phyloP scores from a whole-genome alignment of 2,113 vertebrate species.

The Myotis yumanensis region DNA sequence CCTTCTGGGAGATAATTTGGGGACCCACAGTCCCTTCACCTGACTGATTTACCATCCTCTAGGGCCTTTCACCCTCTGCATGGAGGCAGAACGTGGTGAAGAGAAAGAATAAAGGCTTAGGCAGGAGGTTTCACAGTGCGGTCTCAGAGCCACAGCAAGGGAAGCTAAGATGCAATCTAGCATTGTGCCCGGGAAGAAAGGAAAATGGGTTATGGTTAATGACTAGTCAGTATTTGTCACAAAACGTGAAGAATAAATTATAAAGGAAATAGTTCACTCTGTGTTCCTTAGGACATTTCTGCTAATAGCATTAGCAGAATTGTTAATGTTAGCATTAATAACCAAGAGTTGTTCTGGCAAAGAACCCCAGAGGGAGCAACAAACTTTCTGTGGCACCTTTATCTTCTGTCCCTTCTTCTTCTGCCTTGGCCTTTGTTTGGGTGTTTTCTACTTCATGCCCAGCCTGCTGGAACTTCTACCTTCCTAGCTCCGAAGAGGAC shows the following conservation, averaged over 20 bases:
- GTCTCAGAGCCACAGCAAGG: not conserved
- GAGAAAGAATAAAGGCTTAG: not conserved
- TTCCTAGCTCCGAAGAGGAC: not conserved
- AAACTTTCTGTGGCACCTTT: not conserved
- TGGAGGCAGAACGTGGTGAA: not conserved
- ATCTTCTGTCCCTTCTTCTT: not conserved
- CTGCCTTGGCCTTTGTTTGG: not conserved
- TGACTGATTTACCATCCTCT: not conserved
- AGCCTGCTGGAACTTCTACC: not conserved
- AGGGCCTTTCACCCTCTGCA: not conserved
- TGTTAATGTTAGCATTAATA: not conserved
- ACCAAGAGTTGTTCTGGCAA: not conserved
- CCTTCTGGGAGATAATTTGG: slow-evolving; percentile 8
- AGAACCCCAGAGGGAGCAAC: not conserved
- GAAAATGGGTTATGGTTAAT: not conserved
- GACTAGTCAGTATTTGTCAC: not conserved
- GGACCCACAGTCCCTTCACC: not conserved
- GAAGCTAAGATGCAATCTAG: not conserved
- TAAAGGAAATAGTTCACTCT: not conserved
- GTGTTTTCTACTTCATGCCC: not conserved
- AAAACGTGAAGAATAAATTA: not conserved
- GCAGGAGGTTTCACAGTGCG: not conserved
- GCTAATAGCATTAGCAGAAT: not conserved
- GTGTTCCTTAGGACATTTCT: not conserved
- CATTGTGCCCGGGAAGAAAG: not conserved